These are phyloP conservation scores for Acrocephalus scirpaceus DNA, from an alignment of 2,797 vertebrate species.

Conservation along the genomic window DNA sequence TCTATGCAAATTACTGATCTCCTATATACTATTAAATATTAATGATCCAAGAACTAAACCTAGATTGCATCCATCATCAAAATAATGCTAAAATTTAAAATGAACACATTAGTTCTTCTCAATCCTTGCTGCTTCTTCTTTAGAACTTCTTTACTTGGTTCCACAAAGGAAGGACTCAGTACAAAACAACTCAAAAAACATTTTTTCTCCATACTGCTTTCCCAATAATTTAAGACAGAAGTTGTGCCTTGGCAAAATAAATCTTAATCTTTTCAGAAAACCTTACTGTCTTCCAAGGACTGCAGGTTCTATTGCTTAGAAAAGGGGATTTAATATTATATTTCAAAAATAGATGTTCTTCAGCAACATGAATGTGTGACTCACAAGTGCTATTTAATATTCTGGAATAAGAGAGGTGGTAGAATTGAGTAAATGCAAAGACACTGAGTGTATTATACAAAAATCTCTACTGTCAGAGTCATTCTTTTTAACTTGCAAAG, in stretches of 20 bases:
- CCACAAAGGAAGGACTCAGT: not conserved
- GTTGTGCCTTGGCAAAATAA: not conserved
- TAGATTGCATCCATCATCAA: not conserved
- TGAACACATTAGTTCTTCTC: not conserved
- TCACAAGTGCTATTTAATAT: not conserved
- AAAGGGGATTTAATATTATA: not conserved
- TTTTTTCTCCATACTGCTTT: not conserved
- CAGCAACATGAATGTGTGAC: not conserved
- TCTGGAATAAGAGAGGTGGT: not conserved
- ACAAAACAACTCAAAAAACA: not conserved
- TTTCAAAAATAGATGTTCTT: not conserved
- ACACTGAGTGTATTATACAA: not conserved
- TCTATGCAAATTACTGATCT: not conserved
- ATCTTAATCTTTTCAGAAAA: not conserved
- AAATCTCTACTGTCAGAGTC: not conserved
- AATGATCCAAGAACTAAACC: not conserved
- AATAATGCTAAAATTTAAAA: not conserved
- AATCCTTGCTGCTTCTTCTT: not conserved
- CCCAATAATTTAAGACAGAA: not conserved
- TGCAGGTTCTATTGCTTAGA: not conserved
- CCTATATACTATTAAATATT: not conserved
- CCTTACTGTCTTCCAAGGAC: not conserved
- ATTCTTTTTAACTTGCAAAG: not conserved
- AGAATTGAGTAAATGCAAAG: not conserved
- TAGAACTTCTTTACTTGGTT: not conserved